These are phyloP conservation scores for Smithornis capensis DNA, from an alignment of 2,113 vertebrate species.

Conservation along the genomic window DNA sequence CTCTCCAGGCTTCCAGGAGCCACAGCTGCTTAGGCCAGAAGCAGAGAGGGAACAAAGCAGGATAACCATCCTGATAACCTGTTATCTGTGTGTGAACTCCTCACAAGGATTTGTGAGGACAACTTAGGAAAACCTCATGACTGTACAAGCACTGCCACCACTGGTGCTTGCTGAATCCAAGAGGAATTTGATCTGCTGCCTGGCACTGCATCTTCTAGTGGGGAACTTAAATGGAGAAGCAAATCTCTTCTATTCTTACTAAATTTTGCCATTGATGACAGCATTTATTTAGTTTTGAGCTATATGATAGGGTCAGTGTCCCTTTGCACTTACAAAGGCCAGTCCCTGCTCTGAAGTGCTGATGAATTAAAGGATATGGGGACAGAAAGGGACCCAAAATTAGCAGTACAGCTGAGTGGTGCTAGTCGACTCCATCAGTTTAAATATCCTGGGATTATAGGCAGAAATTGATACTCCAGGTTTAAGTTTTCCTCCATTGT, in stretches of 20 bases:
- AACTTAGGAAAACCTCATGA: too few species aligned
- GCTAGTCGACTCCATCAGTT: not conserved
- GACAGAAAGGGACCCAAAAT: not conserved
- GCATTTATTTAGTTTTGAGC: not conserved
- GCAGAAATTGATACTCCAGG: not conserved
- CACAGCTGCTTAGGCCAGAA: not conserved
- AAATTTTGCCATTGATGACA: not conserved
- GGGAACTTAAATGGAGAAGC: not conserved
- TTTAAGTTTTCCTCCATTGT: not conserved
- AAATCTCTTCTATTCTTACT: not conserved
- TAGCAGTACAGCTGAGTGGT: not conserved
- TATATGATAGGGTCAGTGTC: not conserved
- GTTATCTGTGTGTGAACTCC: not conserved
- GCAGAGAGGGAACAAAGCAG: not conserved
- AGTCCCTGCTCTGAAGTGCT: not conserved
- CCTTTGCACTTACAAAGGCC: not conserved
- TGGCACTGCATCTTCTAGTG: not conserved
- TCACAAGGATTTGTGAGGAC: too few species aligned
- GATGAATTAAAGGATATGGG: not conserved
- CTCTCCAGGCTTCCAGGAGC: not conserved
- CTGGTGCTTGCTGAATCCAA: not conserved
- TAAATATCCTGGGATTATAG: not conserved
- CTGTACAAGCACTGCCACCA: not conserved
- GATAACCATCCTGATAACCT: not conserved
- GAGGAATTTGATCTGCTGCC: not conserved